A percentile compares a stretch with the other conserved stretches of the same genome.
Evolutionary conservation across 2,797 vertebrate genomes (phyloP).

Genomic region (Strix occidentalis): DNA sequence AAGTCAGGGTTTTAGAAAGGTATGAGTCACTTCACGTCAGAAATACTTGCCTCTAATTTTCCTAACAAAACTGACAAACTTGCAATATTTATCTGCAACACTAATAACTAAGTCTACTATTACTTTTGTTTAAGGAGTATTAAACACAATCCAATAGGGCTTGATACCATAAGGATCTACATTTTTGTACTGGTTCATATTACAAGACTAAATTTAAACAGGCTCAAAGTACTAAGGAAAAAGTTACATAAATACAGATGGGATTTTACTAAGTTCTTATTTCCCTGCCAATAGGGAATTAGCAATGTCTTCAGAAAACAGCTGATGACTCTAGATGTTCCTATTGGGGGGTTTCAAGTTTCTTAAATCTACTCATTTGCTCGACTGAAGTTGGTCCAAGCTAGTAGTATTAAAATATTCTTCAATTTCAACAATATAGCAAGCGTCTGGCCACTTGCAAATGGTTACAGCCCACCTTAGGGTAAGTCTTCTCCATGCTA

Average conservation of each 20-base stretch:
- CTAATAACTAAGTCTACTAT: neutral
- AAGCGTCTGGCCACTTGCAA: neutral
- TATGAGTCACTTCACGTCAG: accelerated
- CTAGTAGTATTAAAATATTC: neutral
- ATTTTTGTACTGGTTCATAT: neutral
- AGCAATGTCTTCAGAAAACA: neutral
- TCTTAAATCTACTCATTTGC: neutral
- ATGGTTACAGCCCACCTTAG: neutral
- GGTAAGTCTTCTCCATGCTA: neutral
- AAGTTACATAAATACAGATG: neutral
- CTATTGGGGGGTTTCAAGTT: neutral
- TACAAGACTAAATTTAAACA: neutral
- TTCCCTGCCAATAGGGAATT: neutral
- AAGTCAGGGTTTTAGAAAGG: neutral
- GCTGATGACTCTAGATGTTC: neutral
- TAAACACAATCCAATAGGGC: neutral
- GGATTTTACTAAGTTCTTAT: neutral
- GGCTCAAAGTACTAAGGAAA: neutral
- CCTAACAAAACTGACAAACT: neutral
- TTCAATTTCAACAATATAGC: neutral
- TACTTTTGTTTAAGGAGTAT: neutral
- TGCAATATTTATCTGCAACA: neutral
- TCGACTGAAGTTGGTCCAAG: neutral
- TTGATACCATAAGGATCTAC: neutral
- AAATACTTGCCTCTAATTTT: neutral